These are phyloP conservation scores for Tanytarsus gracilentus DNA, from an alignment of 2,888 invertebrate genomes.

Conservation along the genomic window DNA sequence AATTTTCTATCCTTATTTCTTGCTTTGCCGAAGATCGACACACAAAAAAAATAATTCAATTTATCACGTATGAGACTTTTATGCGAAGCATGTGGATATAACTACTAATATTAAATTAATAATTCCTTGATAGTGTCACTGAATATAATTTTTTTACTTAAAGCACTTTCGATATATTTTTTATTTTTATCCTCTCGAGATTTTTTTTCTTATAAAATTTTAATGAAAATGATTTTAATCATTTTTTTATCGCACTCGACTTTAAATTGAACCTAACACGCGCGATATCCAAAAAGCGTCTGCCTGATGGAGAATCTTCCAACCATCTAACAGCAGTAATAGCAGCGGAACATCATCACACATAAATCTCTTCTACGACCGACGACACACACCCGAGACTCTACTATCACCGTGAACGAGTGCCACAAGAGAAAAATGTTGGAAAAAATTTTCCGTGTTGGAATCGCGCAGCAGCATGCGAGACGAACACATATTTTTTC, in stretches of 20 bases:
- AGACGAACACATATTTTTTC: slow-evolving; percentile 18
- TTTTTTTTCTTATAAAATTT: slow-evolving; percentile 8
- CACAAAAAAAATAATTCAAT: slow-evolving; percentile 13
- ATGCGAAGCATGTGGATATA: slow-evolving; percentile 17
- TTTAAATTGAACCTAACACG: neutral
- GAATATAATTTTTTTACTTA: neutral
- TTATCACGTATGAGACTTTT: slow-evolving; percentile 25
- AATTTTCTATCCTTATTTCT: neutral
- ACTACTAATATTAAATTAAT: neutral
- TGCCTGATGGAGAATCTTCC: neutral
- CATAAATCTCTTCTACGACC: slow-evolving; percentile 14
- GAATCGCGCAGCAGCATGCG: slow-evolving; percentile 12
- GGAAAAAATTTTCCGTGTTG: neutral
- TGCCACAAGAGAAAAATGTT: neutral
- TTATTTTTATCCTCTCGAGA: neutral
- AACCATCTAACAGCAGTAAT: slow-evolving; percentile 23
- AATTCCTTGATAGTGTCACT: neutral
- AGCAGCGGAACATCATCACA: slow-evolving; percentile 17
- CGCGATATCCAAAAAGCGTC: slow-evolving; percentile 9
- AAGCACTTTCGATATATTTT: slow-evolving; percentile 19
- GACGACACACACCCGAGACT: neutral
- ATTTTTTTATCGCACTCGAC: neutral
- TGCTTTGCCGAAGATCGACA: neutral
- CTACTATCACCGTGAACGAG: slow-evolving; percentile 9
- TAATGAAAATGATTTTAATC: slow-evolving; percentile 13